A percentile compares a stretch with the other conserved stretches of the same genome.
phyloP scores from a whole-genome alignment of 2,888 invertebrate genomes.

The Synergus umbraculus region DNA sequence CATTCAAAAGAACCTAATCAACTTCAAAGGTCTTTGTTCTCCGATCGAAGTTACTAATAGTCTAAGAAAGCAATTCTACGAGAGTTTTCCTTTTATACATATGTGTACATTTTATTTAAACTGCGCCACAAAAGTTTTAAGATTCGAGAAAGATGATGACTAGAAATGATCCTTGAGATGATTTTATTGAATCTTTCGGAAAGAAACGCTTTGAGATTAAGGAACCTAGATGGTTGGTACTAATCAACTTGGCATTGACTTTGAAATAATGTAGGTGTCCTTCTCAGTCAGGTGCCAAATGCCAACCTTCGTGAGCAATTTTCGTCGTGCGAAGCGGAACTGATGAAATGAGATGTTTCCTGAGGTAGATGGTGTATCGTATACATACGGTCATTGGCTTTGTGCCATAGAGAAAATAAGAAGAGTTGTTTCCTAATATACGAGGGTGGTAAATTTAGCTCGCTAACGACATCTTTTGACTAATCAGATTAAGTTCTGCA shows the following conservation, averaged over 20 bases:
- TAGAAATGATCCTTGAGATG: not conserved
- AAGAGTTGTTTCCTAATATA: constrained; percentile 21
- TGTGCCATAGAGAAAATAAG: constrained; percentile 18
- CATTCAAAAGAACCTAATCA: constrained; percentile 22
- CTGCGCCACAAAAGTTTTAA: not conserved
- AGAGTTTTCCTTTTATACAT: not conserved
- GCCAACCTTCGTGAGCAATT: constrained; percentile 33
- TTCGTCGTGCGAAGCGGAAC: constrained; percentile 36
- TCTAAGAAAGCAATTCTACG: not conserved
- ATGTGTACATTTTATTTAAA: not conserved
- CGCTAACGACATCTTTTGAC: constrained; percentile 7
- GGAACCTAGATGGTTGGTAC: not conserved
- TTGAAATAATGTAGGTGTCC: constrained; percentile 30
- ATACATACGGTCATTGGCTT: constrained; percentile 22
- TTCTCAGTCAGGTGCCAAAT: constrained; percentile 28
- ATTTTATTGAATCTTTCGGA: not conserved
- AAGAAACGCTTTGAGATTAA: not conserved
- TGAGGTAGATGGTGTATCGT: constrained; percentile 29
- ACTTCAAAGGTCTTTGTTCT: constrained; percentile 1
- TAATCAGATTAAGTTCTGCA: constrained; percentile 14
- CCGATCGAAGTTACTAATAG: not conserved
- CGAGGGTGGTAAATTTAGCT: constrained; percentile 17
- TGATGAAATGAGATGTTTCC: constrained; percentile 34
- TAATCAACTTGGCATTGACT: constrained; percentile 27
- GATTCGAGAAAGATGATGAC: not conserved